Evolutionary conservation across 2,113 vertebrate genomes (phyloP), one percentile per base, ranked within the genome.

Genomic region (Lynx canadensis): DNA sequence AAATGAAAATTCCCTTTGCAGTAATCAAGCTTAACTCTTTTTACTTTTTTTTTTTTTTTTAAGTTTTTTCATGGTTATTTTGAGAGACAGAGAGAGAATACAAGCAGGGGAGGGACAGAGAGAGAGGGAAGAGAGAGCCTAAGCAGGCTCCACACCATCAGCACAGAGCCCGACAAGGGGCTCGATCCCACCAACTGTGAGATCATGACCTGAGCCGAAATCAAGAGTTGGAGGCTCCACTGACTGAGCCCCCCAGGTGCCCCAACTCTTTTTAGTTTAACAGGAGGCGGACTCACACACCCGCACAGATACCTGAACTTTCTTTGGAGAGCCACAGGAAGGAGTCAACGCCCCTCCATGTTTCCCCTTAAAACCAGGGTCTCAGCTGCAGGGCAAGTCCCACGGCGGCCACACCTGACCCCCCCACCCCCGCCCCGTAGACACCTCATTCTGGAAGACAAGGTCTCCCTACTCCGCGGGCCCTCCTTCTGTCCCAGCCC

Each of bases 261-360:
- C 55, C 57, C 57, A 23, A 60, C 6, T 60, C 57, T 41, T 41
- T 74, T 74, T 7, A 3, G 41, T 73, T 48, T 25, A 12, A 13
- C n/a, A 1, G 0, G 33, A 13, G 0, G 38, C 10, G 33, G 21
- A 15, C 1, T 29, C 13, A 0, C 2, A 21, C 27, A 7, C 27
- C 52, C 10, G 3, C 5, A 13, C 5, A 29, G 55, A 25, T 13
- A 23, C 2, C 29, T 7, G 55, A 29, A 5, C 41, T 76, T 48
- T 63, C 27, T 69, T 33, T 52, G 69, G 63, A 21, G 48, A 88
- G 19, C 4, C 7, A 6, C 0, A 0, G 19, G 60, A 18, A 16
- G 23, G 5, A 12, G 38, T 60, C 60, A 9, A 18, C 0, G 0
- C 12, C 50, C 14, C 27, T 15, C 12, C 1, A 0, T 0, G 21